Percentiles rank a stretch among this genome's conserved stretches.
phyloP scores from a whole-genome alignment of 2,797 vertebrate species.

The Labeo calbasu region DNA sequence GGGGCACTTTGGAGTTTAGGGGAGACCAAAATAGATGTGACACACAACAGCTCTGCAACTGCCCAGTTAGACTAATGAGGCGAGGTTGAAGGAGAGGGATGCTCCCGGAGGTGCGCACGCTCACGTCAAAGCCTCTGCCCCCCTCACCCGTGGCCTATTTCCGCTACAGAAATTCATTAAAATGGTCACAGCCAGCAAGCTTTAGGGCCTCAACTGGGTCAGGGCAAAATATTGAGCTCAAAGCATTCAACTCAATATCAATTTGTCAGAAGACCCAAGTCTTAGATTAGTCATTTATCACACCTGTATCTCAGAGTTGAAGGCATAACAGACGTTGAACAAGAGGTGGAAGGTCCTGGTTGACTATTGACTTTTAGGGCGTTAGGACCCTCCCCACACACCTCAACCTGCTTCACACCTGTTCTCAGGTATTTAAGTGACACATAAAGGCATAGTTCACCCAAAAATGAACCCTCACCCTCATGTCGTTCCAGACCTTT shows the following conservation, averaged over 20 bases:
- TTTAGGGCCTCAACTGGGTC: conserved; percentile 55
- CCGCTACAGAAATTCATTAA: conserved; percentile 49
- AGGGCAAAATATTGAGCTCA: conserved; percentile 44
- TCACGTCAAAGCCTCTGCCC: conserved; percentile 61
- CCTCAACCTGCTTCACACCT: neutral
- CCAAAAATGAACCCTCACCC: too few relatives aligned
- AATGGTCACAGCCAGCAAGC: conserved; percentile 28
- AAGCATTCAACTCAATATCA: conserved; percentile 8
- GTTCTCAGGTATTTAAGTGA: neutral
- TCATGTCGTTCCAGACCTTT: too few relatives aligned
- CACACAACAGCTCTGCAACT: conserved; percentile 59
- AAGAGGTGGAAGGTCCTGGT: neutral
- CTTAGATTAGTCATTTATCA: neutral
- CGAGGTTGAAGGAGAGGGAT: conserved; percentile 61
- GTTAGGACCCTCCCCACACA: neutral
- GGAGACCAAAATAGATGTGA: conserved; percentile 73
- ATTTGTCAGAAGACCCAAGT: conserved; percentile 17
- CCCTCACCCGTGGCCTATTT: conserved; percentile 69
- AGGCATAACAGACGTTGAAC: neutral
- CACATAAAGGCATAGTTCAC: neutral
- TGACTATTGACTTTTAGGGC: neutral
- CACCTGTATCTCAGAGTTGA: neutral
- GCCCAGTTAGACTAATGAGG: conserved; percentile 75
- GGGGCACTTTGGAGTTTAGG: conserved; percentile 53
- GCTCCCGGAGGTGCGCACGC: conserved; percentile 64